These are phyloP conservation scores for Meteorus cinctellus DNA, from an alignment of 2,888 invertebrate species.

Conservation along the genomic window DNA sequence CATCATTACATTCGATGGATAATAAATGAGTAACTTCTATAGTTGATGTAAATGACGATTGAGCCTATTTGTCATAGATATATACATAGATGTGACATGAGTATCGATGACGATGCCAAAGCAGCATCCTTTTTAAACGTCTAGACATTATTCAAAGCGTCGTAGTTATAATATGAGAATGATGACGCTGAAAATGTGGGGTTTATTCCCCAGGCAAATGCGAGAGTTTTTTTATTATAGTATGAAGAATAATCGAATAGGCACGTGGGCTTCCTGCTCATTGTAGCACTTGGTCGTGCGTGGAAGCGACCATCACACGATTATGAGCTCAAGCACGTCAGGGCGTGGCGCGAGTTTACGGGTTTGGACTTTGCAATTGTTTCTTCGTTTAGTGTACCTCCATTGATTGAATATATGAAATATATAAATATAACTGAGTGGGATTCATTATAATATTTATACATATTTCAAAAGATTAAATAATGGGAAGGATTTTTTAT, in stretches of 20 bases:
- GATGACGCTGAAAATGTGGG: background rate
- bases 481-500: background rate
- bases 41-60: conserved; percentile 5
- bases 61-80: background rate
- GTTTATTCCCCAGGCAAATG: background rate
- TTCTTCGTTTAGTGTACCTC: background rate
- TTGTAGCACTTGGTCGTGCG: background rate
- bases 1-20: background rate
- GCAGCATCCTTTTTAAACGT: conserved; percentile 45
- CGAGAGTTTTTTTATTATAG: background rate
- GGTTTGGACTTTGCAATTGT: background rate
- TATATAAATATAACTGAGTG: no score
- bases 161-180: conserved; percentile 51
- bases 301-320: background rate
- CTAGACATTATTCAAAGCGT: conserved; percentile 44
- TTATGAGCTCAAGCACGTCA: background rate
- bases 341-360: background rate
- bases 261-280: background rate
- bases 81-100: background rate
- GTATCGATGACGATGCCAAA: conserved; percentile 42
- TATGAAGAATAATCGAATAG: conserved; percentile 14
- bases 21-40: background rate
- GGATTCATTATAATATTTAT: no score
- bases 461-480: conserved; percentile 35
- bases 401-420: no score